Base-by-base conservation (phyloP, 2,888 invertebrate genomes). In the Parnassius glacialis region DNA sequence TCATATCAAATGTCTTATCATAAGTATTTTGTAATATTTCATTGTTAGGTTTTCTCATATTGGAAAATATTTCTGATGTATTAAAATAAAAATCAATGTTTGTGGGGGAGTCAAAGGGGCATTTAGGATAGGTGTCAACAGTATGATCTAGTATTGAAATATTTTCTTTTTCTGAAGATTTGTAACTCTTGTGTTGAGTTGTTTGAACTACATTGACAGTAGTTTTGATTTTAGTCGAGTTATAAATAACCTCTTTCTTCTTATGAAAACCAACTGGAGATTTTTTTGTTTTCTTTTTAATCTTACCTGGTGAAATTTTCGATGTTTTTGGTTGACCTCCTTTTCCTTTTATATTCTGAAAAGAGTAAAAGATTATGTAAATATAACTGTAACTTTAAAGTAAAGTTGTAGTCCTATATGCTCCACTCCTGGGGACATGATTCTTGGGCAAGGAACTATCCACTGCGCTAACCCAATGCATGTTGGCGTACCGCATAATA, bases 271-370 rank as follows among this genome's bases (percentile, higher is more conserved):
- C 65, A 9, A 84, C 82, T 45, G 91, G 91, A 5, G 90, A 90
- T 65, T 78, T 87, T 66, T 87, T 90, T 7, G 68, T 60, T 64
- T 84, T 90, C 71, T 84, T 90, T 69, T 85, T 84, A 52, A 82
- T 79, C 74, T 89, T 90, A 67, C 88, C 87, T 65, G 89, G 91
- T 9, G 91, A 89, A 66, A 74, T 76, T 69, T 88, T 91, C 56
- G 78, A 80, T 51, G 73, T 68, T 70, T 86, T 90, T 9, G 72
- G 58, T 68, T 79, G 81, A 47, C 64, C 74, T 10, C 66, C 73
- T 70, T 83, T 88, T 0, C 75, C 76, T 72, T 87, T 87, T 10
- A 79, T 67, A 65, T 77, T 78, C 90, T 90, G 84, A 67, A 88
- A 86, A n/a, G 53, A 16, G 62, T 67, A 41, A 16, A 57, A 43